Evolutionary conservation across 2,113 vertebrate species (phyloP).

Genomic region (Octodon degus): DNA sequence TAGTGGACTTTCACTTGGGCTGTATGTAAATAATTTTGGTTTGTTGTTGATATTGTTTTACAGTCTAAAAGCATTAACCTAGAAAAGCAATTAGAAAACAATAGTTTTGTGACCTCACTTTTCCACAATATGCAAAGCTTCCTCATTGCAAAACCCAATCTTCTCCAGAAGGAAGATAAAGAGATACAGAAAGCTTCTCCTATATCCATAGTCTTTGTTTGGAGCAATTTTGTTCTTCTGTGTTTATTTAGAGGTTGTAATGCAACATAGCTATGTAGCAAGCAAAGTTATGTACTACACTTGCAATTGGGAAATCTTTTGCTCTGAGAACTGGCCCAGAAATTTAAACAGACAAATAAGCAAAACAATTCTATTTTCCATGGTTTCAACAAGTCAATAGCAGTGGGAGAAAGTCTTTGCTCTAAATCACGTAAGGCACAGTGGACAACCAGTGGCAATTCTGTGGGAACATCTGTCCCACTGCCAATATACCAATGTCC

Average conservation of each 20-base stretch:
- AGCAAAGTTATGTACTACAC: background rate
- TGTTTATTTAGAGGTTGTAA: background rate
- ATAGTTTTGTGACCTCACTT: background rate
- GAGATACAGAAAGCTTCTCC: background rate
- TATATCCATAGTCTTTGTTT: background rate
- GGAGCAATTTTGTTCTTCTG: background rate
- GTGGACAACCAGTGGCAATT: background rate
- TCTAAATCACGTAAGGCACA: slow-evolving; percentile 11
- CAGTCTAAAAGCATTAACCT: background rate
- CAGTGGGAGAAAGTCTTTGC: background rate
- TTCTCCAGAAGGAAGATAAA: slow-evolving; percentile 25
- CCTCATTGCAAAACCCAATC: background rate
- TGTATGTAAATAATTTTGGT: background rate
- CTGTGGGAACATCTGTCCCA: background rate
- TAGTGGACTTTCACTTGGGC: slow-evolving; percentile 23
- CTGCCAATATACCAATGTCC: background rate
- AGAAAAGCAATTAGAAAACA: slow-evolving; percentile 5
- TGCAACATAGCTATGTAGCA: background rate
- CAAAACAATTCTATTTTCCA: background rate
- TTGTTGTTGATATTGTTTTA: background rate
- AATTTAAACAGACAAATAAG: slow-evolving; percentile 23
- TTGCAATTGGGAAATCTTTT: slow-evolving; percentile 15
- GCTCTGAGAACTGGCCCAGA: slow-evolving; percentile 26
- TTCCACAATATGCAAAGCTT: background rate
- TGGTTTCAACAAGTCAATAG: background rate